Evolutionary conservation across 2,888 invertebrate genomes (phyloP), one percentile per base, ranked within the genome.

Genomic region (Apeira syringaria): DNA sequence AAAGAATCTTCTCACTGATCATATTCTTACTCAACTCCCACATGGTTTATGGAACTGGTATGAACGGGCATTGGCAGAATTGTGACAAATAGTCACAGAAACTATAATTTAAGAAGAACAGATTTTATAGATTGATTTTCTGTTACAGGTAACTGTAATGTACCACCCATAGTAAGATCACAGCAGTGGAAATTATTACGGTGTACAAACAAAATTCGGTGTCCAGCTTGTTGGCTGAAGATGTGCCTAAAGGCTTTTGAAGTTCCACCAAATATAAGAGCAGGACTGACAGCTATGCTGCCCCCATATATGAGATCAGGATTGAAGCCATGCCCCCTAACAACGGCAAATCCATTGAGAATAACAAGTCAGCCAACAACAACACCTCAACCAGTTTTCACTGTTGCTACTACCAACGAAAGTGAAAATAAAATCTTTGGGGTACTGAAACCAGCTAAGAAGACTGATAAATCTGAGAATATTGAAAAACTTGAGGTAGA

Each of bases 151-250:
- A 91, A 92, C 62, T 96, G 96, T 70, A 92, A 92, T 64, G 93
- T 95, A 29, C 93, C 94, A 33, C 94, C 95, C 25, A 91, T 93
- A 47, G 92, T 93, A 1, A 91, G 94, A 57, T 94, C 93, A 53
- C 94, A 94, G 63, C 92, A 94, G 60, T 93, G 94, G 93, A 93
- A 94, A 64, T 76, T 93, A 56, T 86, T 92, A 44, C 84, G 91
- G 55, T 94, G 94, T 73, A 92, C 94, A 17, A 94, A 94, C 68
- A 94, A 94, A 68, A 92, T 94, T 25, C 90, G 96, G 22, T 97
- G 97, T 80, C 93, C 94, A 36, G 96, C 96, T 8, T 97, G 97
- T 76, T 97, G 97, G 96, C 90, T 97, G 6, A 95, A 94, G 80
- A 93, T 95, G 91, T 97, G 97, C 74, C 84, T 97, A 28, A 93